Evolutionary conservation across 2,888 invertebrate genomes (phyloP).

Genomic region (Allolobophora icterica): DNA sequence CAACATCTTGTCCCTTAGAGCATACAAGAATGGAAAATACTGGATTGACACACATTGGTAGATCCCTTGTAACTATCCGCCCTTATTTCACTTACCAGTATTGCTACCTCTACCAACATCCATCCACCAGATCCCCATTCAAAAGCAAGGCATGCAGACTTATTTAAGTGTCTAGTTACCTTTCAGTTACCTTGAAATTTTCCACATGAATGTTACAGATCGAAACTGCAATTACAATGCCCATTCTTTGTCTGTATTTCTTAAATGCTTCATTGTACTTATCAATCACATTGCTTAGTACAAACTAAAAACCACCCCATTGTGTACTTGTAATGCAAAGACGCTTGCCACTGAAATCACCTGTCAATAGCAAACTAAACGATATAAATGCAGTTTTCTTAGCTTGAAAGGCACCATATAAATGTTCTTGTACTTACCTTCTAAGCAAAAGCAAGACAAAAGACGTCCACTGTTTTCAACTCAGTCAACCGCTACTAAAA

Average conservation of each 20-base stretch:
- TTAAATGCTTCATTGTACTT: neutral
- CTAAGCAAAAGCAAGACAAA: neutral
- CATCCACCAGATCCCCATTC: too few species aligned
- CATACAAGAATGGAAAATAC: neutral
- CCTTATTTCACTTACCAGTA: too few species aligned
- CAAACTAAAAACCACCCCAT: neutral
- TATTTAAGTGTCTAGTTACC: neutral
- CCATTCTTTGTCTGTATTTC: neutral
- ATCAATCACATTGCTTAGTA: neutral
- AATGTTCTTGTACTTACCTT: neutral
- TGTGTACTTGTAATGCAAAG: neutral
- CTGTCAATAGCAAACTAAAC: constrained; percentile 6
- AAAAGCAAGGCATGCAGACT: neutral
- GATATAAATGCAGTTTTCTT: neutral
- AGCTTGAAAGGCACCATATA: neutral
- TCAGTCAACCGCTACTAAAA: neutral
- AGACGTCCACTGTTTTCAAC: neutral
- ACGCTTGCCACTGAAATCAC: neutral
- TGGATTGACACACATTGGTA: neutral
- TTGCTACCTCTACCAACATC: too few species aligned
- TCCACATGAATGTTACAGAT: neutral
- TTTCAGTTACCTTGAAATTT: neutral
- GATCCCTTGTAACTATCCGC: too few species aligned
- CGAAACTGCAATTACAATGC: neutral
- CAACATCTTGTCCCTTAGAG: neutral